Conservation (phyloP, 92 coral and sea anemone genomes). For the Galaxea fascicularis region DNA sequence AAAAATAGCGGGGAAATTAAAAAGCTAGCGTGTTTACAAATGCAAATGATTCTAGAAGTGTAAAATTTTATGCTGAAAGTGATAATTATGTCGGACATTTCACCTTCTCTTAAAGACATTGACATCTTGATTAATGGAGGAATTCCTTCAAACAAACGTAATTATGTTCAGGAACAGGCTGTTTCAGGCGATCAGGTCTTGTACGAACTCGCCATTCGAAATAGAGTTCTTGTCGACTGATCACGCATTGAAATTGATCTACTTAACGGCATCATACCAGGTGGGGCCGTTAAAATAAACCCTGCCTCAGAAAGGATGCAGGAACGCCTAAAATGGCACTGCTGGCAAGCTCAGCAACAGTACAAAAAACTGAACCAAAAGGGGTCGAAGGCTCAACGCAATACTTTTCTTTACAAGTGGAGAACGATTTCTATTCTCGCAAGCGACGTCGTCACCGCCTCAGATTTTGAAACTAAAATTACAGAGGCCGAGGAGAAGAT, state of each 20-base stretch:
- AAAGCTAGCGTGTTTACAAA: neutral
- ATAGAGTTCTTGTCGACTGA: constrained; percentile 29
- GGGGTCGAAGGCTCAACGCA: constrained; percentile 41
- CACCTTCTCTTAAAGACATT: neutral
- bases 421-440: constrained; percentile 30
- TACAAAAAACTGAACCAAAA: constrained; percentile 38
- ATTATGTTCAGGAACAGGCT: constrained; percentile 27
- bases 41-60: neutral
- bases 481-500: constrained; percentile 16
- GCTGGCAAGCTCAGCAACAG: constrained; percentile 34
- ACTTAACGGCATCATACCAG: constrained; percentile 45
- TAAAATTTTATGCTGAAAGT: neutral
- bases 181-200: constrained; percentile 48
- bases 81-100: constrained; percentile 32
- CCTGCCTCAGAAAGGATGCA: constrained; percentile 20
- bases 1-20: neutral
- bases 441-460: constrained; percentile 49
- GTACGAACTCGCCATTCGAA: constrained; percentile 50
- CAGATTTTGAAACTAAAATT: constrained; percentile 32
- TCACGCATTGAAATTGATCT: constrained; percentile 33
- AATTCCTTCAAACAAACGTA: neutral
- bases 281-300: constrained; percentile 47
- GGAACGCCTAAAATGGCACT: constrained; percentile 28
- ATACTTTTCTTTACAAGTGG: constrained; percentile 13
- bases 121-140: constrained; percentile 13